Base-by-base conservation (phyloP, 35 echinoderm and acorn worm genomes). In the Strongylocentrotus purpuratus region DNA sequence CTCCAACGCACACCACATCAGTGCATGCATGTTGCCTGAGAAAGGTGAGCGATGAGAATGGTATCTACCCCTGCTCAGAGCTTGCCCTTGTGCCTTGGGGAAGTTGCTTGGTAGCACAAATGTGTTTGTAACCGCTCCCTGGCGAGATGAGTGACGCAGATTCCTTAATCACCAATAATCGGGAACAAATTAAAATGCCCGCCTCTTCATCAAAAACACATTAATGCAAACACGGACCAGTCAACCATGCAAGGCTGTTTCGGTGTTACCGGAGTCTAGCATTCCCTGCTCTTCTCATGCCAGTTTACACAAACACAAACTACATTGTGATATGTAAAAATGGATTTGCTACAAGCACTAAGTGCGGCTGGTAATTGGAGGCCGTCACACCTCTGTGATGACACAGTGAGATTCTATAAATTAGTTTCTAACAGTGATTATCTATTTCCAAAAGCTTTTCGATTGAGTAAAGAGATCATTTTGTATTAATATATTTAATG, bases 151-250 rank as follows among this genome's bases (percentile, higher is more conserved):
- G 20, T 78, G 65, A 78, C 65, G 65, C 65, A 78, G 65, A 78
- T 0, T 78, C 65, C 22, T 78, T 78, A 78, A 78, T 78, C 65
- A 78, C 65, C 65, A 78, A 78, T 78, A 78, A 78, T 78, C 65
- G 65, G 25, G 65, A 78, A 78, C 65, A 78, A 78, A 78, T 78
- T 78, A 78, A 78, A 78, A 78, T 3, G 18, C 65, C 65, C 65
- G 65, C 65, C 65, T 78, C 65, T 78, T 78, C 65, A 78, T 78
- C 65, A 78, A 78, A 78, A 78, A n/a, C 65, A 78, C 65, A 28
- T 78, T n/a, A 78, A 78, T 78, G 65, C 65, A 78, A 78, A 78
- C 65, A 28, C 15, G 7, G 65, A 78, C 25, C 65, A 78, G 65
- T 78, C 65, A 78, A 8, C 65, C 65, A 78, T 28, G 65, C 20